These are phyloP conservation scores for Puffinus mauretanicus DNA, from an alignment of 2,113 vertebrate species.

Conservation along the genomic window DNA sequence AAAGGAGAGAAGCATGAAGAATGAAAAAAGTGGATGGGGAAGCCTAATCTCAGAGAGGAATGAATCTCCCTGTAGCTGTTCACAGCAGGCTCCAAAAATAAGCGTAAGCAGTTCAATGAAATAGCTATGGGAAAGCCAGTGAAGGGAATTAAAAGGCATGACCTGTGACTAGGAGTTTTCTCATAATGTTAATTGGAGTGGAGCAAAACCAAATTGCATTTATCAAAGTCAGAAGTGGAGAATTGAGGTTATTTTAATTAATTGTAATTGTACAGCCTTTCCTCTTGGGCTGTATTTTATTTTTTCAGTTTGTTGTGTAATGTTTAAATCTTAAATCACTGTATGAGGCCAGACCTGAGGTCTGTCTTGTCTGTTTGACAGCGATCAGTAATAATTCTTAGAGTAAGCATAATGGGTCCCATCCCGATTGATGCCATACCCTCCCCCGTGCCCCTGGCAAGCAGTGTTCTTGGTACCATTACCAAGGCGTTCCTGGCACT, in stretches of 20 bases:
- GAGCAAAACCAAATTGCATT: background rate
- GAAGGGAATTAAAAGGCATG: background rate
- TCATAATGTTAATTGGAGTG: background rate
- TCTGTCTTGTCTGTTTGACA: too few relatives aligned
- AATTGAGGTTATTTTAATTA: background rate
- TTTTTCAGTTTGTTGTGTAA: background rate
- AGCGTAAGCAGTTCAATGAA: accelerated
- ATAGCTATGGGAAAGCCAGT: background rate
- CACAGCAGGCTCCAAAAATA: background rate
- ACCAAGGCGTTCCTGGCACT: background rate
- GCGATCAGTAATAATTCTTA: too few relatives aligned
- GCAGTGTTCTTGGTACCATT: background rate
- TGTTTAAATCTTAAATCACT: background rate
- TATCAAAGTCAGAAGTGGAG: background rate
- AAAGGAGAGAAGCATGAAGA: background rate
- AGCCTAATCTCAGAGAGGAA: too few relatives aligned
- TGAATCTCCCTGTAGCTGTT: background rate
- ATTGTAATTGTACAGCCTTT: background rate
- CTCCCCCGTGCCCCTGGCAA: background rate
- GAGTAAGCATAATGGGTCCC: too few relatives aligned
- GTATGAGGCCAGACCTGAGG: background rate
- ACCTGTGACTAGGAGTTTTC: background rate
- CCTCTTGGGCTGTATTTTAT: background rate
- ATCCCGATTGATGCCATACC: accelerated
- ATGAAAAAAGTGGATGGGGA: too few relatives aligned